Percentiles rank a stretch among this genome's conserved stretches.
phyloP scores from a whole-genome alignment of 2,797 vertebrate genomes.

The Clangula hyemalis region DNA sequence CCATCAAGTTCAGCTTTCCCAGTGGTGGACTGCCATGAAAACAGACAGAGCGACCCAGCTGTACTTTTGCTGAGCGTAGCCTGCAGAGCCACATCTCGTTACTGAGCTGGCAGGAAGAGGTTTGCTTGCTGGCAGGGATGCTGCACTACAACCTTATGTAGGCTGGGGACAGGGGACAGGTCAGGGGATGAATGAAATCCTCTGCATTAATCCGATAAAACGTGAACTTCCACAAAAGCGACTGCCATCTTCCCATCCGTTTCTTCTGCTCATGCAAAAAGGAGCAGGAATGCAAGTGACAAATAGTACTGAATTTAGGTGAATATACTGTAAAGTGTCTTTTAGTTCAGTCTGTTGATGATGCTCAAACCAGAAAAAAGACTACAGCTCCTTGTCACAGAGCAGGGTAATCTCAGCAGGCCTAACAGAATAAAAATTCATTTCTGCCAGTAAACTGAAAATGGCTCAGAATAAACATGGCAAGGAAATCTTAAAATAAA shows the following conservation, averaged over 20 bases:
- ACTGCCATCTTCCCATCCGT: not conserved
- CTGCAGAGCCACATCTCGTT: rapidly evolving
- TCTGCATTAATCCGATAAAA: not conserved
- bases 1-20: not conserved
- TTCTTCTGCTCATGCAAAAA: not conserved
- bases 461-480: conserved; percentile 53
- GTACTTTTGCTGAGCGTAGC: not conserved
- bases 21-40: rapidly evolving
- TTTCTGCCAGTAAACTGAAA: conserved; percentile 36
- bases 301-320: not conserved
- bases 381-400: not conserved
- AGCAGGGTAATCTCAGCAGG: conserved; percentile 17
- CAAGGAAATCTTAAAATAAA: conserved; percentile 55
- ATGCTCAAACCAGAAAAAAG: not conserved
- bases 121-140: not conserved
- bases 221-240: not conserved
- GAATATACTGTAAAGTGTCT: not conserved
- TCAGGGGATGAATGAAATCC: not conserved
- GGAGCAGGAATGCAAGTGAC: not conserved
- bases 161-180: not conserved
- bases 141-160: not conserved
- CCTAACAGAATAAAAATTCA: conserved; percentile 29
- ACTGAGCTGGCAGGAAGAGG: not conserved
- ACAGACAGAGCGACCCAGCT: not conserved
- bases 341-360: not conserved